Conservation (phyloP, 2,797 vertebrate species). For the Galago senegalensis region DNA sequence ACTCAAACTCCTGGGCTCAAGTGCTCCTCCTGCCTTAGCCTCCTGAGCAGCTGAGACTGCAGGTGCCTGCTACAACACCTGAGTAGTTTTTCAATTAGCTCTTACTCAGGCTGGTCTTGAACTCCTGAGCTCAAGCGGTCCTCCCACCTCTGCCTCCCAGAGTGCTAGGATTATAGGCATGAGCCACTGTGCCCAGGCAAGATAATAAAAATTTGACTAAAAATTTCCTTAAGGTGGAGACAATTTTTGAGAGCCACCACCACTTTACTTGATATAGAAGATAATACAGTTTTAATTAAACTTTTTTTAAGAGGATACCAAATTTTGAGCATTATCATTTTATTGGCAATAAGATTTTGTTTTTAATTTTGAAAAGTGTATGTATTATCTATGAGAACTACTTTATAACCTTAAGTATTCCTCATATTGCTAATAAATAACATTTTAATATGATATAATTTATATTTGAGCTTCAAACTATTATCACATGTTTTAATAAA, state of each 20-base stretch:
- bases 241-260: background rate
- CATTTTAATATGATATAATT: slow-evolving; percentile 10
- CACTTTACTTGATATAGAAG: slow-evolving; percentile 28
- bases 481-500: background rate
- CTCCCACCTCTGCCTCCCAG: too few species aligned
- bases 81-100: too few species aligned
- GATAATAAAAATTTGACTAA: background rate
- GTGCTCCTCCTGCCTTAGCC: too few species aligned
- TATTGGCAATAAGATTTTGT: background rate
- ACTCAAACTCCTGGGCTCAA: too few species aligned
- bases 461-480: slow-evolving; percentile 1
- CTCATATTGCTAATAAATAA: background rate
- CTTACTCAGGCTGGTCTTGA: too few species aligned
- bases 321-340: background rate
- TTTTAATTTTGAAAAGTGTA: slow-evolving; percentile 53
- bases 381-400: background rate
- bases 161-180: too few species aligned
- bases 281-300: slow-evolving; percentile 32
- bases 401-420: background rate
- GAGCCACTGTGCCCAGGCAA: background rate
- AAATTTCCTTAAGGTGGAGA: background rate
- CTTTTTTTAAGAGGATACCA: background rate
- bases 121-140: too few species aligned
- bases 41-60: too few species aligned
- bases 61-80: too few species aligned